Evolutionary conservation across 1,140 invertebrate genomes (phyloP).

Genomic region (Orius laevigatus): DNA sequence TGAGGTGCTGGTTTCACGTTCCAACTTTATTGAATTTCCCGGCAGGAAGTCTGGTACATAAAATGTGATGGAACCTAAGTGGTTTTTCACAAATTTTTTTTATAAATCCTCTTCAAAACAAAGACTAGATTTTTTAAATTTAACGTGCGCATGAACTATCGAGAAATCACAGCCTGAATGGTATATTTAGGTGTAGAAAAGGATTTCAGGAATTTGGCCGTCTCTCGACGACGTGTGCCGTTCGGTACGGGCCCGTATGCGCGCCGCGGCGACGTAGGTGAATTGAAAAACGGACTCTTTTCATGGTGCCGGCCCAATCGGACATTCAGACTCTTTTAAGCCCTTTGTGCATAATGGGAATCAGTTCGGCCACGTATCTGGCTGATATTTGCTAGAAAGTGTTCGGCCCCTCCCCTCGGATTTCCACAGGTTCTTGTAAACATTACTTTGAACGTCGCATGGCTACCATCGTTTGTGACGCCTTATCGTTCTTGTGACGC

Average conservation of each 20-base stretch:
- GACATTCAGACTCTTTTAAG: slow-evolving; percentile 55
- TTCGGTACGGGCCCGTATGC: no score
- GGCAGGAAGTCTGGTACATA: no score
- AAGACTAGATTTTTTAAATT: no score
- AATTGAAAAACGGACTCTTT: slow-evolving; percentile 72
- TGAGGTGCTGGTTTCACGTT: no score
- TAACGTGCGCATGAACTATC: no score
- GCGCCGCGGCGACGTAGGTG: slow-evolving; percentile 68
- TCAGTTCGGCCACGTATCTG: slow-evolving; percentile 69
- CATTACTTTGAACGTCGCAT: slow-evolving; percentile 69
- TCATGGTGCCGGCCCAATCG: slow-evolving; percentile 52
- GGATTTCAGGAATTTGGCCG: slow-evolving; percentile 80
- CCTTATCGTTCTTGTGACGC: slow-evolving; percentile 62
- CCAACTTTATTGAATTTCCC: no score
- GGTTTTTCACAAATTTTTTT: no score
- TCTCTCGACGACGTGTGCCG: slow-evolving; percentile 78
- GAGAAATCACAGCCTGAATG: no score
- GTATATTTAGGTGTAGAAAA: slow-evolving; percentile 46
- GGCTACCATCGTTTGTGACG: slow-evolving; percentile 69
- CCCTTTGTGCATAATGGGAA: slow-evolving; percentile 74
- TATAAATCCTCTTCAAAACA: no score
- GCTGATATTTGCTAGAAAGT: slow-evolving; percentile 70
- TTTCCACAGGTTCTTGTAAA: slow-evolving; percentile 80
- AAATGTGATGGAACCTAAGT: no score
- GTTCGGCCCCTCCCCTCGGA: slow-evolving; percentile 58